A percentile compares a stretch with the other conserved stretches of the same genome.
Evolutionary conservation across 2,113 vertebrate species (phyloP).

Genomic region (Dinomys branickii): DNA sequence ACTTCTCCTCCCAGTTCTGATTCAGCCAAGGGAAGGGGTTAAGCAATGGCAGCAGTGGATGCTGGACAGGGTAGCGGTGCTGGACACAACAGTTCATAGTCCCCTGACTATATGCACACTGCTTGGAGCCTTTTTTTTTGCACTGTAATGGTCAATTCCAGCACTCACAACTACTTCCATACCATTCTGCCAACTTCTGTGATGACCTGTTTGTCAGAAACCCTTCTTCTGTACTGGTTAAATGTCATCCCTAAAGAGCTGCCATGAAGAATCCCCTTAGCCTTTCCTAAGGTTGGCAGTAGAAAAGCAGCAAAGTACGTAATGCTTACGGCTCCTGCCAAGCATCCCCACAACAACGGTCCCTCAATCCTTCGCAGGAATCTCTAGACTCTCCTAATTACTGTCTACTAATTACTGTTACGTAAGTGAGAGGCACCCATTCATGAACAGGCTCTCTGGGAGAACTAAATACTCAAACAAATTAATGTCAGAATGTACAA

Average conservation of each 20-base stretch:
- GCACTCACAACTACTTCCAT: neutral
- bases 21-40: neutral
- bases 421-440: neutral
- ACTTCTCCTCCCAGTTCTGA: neutral
- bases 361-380: neutral
- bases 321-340: neutral
- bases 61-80: neutral
- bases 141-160: neutral
- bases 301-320: neutral
- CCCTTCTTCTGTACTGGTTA: neutral
- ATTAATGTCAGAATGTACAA: neutral
- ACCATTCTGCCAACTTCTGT: neutral
- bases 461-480: neutral
- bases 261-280: neutral
- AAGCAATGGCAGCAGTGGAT: neutral
- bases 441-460: slow-evolving; percentile 27
- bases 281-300: neutral
- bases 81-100: neutral
- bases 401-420: neutral
- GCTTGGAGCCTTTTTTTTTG: neutral
- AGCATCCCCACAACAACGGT: neutral
- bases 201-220: neutral
- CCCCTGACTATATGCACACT: neutral
- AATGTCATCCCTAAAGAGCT: neutral
- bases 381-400: neutral